Evolutionary conservation across 2,113 vertebrate species (phyloP).

Genomic region (Mustela nigripes): DNA sequence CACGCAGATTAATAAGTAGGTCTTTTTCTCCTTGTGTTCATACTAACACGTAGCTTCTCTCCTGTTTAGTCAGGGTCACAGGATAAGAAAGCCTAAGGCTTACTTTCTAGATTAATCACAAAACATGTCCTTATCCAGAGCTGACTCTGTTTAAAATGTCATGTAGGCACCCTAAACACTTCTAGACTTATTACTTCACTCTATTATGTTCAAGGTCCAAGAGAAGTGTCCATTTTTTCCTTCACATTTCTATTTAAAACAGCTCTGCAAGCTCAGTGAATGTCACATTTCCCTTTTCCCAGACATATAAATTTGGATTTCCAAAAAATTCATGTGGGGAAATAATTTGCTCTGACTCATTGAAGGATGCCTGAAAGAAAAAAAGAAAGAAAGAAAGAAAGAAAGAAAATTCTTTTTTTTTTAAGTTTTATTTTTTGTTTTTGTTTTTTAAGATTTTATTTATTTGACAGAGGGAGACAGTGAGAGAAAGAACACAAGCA

Average conservation of each 20-base stretch:
- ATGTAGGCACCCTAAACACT: neutral
- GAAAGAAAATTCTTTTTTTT: neutral
- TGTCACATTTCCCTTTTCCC: neutral
- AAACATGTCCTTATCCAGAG: neutral
- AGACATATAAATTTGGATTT: conserved; percentile 35
- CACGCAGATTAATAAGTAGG: neutral
- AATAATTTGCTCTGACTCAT: conserved; percentile 29
- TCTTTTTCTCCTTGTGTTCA: too few relatives aligned
- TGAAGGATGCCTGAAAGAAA: neutral
- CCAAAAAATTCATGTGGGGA: conserved; percentile 46
- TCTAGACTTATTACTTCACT: conserved; percentile 13
- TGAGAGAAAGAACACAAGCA: too few relatives aligned
- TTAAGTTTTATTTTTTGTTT: too few relatives aligned
- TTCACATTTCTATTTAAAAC: conserved; percentile 21
- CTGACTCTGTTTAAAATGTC: neutral
- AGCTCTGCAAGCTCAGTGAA: neutral
- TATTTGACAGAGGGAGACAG: too few relatives aligned
- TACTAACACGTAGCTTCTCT: neutral
- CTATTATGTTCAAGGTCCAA: neutral
- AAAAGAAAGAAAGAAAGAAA: neutral
- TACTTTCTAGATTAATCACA: conserved; percentile 3
- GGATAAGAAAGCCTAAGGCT: neutral
- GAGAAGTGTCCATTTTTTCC: neutral
- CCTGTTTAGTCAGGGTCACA: neutral
- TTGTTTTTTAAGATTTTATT: too few relatives aligned